phyloP scores from a whole-genome alignment of 2,888 invertebrate genomes.

The Lasioglossum villosulum region DNA sequence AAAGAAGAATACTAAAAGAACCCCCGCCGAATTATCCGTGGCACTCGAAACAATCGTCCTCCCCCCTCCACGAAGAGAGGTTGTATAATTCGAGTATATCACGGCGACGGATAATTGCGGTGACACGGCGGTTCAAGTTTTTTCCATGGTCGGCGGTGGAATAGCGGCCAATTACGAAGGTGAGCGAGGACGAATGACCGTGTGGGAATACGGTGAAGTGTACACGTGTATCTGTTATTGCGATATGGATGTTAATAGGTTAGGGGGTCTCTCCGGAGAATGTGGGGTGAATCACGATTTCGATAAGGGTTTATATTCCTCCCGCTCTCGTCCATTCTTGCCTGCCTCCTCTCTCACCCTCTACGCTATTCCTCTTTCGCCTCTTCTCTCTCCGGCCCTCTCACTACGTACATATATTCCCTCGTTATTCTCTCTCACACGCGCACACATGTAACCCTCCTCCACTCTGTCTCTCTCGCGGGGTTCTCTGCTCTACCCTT shows the following conservation, averaged over 20 bases:
- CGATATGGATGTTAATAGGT: slow-evolving; percentile 84
- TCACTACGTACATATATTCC: slow-evolving; percentile 16
- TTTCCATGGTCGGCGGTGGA: slow-evolving; percentile 23
- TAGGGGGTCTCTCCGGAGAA: slow-evolving; percentile 82
- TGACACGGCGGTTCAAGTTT: slow-evolving; percentile 37
- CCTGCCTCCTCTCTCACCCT: slow-evolving; percentile 45
- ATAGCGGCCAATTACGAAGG: slow-evolving; percentile 61
- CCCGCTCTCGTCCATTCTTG: slow-evolving; percentile 56
- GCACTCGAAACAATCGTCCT: background rate
- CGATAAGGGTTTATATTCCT: slow-evolving; percentile 81
- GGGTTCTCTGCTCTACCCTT: slow-evolving; percentile 37
- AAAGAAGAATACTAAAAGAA: background rate
- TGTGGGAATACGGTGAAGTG: slow-evolving; percentile 65
- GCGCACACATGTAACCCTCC: slow-evolving; percentile 7
- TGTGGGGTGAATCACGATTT: slow-evolving; percentile 81
- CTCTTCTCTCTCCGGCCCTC: background rate
- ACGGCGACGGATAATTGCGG: background rate
- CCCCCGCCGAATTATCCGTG: background rate
- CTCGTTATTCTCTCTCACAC: slow-evolving; percentile 29
- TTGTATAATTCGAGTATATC: slow-evolving; percentile 7
- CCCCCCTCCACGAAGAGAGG: background rate
- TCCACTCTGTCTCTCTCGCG: slow-evolving; percentile 16
- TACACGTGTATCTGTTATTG: slow-evolving; percentile 80
- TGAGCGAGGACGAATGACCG: slow-evolving; percentile 58
- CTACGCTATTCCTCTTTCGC: slow-evolving; percentile 30